These are phyloP conservation scores for Gopherus flavomarginatus DNA, from an alignment of 2,113 vertebrate species.

Conservation along the genomic window DNA sequence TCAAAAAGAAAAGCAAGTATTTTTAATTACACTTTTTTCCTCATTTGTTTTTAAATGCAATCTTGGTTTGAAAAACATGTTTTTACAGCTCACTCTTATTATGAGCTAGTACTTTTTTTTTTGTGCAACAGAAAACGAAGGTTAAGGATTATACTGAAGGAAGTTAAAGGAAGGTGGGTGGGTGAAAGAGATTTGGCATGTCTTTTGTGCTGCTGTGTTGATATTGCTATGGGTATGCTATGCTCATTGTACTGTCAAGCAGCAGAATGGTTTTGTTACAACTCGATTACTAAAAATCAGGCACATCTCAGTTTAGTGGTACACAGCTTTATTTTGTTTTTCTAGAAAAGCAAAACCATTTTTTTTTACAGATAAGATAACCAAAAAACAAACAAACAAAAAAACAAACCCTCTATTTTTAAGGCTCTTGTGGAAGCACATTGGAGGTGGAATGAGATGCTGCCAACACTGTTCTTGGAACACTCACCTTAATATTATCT, in stretches of 20 bases:
- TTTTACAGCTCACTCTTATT: not conserved
- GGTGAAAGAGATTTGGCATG: not conserved
- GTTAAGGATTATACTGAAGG: not conserved
- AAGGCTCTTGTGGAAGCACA: not conserved
- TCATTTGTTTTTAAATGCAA: not conserved
- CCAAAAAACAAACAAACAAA: not conserved
- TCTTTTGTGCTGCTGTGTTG: not conserved
- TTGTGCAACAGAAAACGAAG: not conserved
- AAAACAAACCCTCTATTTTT: not conserved
- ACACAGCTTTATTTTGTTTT: not conserved
- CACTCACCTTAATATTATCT: not conserved
- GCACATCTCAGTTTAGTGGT: not conserved
- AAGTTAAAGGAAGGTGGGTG: not conserved
- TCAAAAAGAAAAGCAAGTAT: not conserved
- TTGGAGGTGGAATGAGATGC: not conserved
- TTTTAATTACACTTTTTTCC: not conserved
- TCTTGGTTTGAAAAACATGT: not conserved
- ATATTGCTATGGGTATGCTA: not conserved
- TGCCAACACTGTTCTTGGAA: not conserved
- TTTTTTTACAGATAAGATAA: not conserved
- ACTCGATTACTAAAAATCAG: not conserved
- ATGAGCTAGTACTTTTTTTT: not conserved
- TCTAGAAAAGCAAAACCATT: not conserved
- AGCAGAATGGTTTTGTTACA: not conserved
- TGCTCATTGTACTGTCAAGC: not conserved